Conservation (phyloP, 2,797 vertebrate species). For the Hydrolagus colliei region DNA sequence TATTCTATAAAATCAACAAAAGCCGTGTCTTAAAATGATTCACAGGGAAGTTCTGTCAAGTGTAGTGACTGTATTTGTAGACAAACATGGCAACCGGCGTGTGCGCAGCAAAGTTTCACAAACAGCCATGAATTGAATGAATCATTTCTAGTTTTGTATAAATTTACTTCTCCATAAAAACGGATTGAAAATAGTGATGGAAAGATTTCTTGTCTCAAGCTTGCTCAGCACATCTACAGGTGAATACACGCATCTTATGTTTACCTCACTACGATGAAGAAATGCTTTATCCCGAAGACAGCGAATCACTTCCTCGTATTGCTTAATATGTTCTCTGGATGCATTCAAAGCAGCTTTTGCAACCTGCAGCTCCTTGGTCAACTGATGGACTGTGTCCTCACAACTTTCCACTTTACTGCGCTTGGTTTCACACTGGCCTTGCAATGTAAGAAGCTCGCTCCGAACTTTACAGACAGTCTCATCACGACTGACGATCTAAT, state of each 20-base stretch:
- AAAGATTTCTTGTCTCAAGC: not conserved
- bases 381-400: slow-evolving; percentile 40
- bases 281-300: slow-evolving; percentile 49
- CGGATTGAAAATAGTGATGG: not conserved
- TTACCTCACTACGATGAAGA: slow-evolving; percentile 45
- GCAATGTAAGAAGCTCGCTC: slow-evolving; percentile 40
- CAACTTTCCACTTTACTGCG: slow-evolving; percentile 45
- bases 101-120: not conserved
- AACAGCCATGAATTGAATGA: not conserved
- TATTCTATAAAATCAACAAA: not conserved
- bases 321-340: slow-evolving; percentile 45
- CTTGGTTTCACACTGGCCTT: slow-evolving; percentile 46
- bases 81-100: not conserved
- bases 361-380: slow-evolving; percentile 47
- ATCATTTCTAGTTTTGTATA: too few species aligned
- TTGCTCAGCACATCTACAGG: not conserved
- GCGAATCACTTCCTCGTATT: slow-evolving; percentile 51
- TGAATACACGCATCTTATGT: slow-evolving; percentile 25
- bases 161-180: not conserved
- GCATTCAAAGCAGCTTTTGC: slow-evolving; percentile 48
- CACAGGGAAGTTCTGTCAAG: too few species aligned
- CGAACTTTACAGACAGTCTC: slow-evolving; percentile 40
- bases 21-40: too few species aligned
- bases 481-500: slow-evolving; percentile 42
- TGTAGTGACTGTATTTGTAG: not conserved